A percentile compares a stretch with the other conserved stretches of the same genome.
phyloP scores from a whole-genome alignment of 1,140 invertebrate genomes.

The Aradophagus sp. region DNA sequence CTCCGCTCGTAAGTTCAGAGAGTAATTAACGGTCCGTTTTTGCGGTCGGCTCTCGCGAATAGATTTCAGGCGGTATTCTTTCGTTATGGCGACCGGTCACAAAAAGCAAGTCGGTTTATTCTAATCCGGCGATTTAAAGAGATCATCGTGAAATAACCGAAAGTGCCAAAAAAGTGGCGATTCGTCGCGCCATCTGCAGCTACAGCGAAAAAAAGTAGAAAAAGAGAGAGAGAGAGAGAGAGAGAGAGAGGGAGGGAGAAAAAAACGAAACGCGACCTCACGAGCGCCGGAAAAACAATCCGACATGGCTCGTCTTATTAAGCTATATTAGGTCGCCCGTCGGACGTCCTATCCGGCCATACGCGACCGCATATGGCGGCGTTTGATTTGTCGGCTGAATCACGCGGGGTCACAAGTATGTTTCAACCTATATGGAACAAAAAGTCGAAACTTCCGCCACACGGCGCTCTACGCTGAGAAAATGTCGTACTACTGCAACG shows the following conservation, averaged over 20 bases:
- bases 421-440: constrained; percentile 16
- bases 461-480: too few relatives aligned
- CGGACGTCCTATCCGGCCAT: constrained; percentile 32
- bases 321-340: constrained; percentile 28
- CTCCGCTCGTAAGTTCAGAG: too few relatives aligned
- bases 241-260: too few relatives aligned
- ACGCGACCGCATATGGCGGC: constrained; percentile 45
- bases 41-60: constrained; percentile 1
- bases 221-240: too few relatives aligned
- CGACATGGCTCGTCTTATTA: constrained; percentile 35
- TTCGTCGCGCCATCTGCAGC: constrained; percentile 27
- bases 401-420: constrained; percentile 20
- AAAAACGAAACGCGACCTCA: constrained; percentile 35
- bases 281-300: constrained; percentile 31
- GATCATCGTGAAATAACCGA: constrained; percentile 11
- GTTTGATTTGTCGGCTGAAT: constrained; percentile 33
- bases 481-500: too few relatives aligned
- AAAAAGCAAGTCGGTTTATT: constrained; percentile 34
- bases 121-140: constrained; percentile 32
- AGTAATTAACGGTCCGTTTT: too few relatives aligned
- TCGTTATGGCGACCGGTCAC: too few relatives aligned
- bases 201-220: too few relatives aligned
- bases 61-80: constrained; percentile 5
- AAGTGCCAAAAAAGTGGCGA: constrained; percentile 15
- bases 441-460: constrained; percentile 25